Evolutionary conservation across 1,140 invertebrate genomes (phyloP).

Genomic region (Procambarus clarkii): DNA sequence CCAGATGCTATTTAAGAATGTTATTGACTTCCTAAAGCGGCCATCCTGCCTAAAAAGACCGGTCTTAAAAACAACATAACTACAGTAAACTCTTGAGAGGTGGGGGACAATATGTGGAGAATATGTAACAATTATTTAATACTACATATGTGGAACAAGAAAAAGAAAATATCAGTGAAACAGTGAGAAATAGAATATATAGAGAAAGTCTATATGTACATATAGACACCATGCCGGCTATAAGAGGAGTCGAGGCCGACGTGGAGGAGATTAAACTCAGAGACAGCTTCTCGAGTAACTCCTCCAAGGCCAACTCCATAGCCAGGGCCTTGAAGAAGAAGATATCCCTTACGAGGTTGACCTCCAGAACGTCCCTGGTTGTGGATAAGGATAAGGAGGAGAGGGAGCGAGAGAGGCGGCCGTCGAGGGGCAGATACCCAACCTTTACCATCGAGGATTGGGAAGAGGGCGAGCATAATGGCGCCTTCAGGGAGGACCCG

Average conservation of each 20-base stretch:
- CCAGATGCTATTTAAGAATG: too few relatives aligned
- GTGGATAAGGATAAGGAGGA: constrained; percentile 37
- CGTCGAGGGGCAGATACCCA: constrained; percentile 38
- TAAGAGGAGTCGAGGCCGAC: constrained; percentile 66
- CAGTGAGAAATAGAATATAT: neutral
- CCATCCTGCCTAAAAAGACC: too few relatives aligned
- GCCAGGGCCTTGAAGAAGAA: constrained; percentile 64
- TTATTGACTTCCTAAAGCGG: too few relatives aligned
- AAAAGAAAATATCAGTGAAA: neutral
- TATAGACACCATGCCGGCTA: constrained; percentile 49
- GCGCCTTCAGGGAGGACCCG: constrained; percentile 51
- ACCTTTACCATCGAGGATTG: constrained; percentile 69
- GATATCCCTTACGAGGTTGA: constrained; percentile 60
- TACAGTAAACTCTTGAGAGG: neutral
- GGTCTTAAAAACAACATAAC: too few relatives aligned
- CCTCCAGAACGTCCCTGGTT: constrained; percentile 41
- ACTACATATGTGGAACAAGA: neutral
- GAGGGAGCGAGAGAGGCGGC: constrained; percentile 31
- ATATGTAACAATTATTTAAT: neutral
- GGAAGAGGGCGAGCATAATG: constrained; percentile 55
- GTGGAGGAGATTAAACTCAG: constrained; percentile 69
- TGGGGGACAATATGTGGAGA: neutral
- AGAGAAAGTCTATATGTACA: neutral
- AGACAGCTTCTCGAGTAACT: constrained; percentile 51
- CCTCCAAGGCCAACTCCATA: constrained; percentile 57